These are phyloP conservation scores for Dipodomys stephensi DNA, from an alignment of 2,113 vertebrate genomes.

Conservation along the genomic window DNA sequence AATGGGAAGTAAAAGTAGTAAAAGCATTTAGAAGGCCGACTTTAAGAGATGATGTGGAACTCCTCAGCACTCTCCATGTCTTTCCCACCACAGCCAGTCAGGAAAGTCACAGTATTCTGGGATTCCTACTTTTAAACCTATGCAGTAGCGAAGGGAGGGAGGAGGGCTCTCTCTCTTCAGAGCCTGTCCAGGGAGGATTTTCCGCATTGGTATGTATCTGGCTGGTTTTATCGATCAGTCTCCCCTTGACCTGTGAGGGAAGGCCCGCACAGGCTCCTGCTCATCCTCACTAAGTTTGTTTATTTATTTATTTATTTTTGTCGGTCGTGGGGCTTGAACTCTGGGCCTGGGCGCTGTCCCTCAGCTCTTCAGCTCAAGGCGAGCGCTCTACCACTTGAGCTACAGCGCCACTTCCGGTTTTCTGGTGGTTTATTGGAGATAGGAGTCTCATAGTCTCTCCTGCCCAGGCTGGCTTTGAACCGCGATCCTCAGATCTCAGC, in stretches of 20 bases:
- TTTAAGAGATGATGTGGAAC: neutral
- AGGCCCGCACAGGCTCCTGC: neutral
- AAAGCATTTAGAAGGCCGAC: neutral
- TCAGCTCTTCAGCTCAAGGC: too few species aligned
- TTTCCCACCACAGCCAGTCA: neutral
- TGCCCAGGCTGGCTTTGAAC: too few species aligned
- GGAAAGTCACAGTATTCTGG: neutral
- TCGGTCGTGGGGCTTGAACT: too few species aligned
- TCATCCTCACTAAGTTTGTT: accelerated
- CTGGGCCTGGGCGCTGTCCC: too few species aligned
- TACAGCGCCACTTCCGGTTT: too few species aligned
- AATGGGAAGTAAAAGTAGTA: neutral
- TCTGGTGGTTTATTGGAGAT: too few species aligned
- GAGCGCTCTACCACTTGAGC: too few species aligned
- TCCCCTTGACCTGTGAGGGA: neutral
- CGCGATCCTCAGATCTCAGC: too few species aligned
- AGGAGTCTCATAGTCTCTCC: too few species aligned
- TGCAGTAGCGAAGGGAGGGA: neutral
- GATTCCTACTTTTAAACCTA: neutral
- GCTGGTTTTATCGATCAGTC: neutral
- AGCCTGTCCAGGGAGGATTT: neutral
- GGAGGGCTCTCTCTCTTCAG: neutral
- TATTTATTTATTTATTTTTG: too few species aligned
- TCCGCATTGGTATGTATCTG: neutral
- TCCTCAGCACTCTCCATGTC: neutral